These are phyloP conservation scores for Craseonycteris thonglongyai DNA, from an alignment of 2,113 vertebrate genomes.

Conservation along the genomic window DNA sequence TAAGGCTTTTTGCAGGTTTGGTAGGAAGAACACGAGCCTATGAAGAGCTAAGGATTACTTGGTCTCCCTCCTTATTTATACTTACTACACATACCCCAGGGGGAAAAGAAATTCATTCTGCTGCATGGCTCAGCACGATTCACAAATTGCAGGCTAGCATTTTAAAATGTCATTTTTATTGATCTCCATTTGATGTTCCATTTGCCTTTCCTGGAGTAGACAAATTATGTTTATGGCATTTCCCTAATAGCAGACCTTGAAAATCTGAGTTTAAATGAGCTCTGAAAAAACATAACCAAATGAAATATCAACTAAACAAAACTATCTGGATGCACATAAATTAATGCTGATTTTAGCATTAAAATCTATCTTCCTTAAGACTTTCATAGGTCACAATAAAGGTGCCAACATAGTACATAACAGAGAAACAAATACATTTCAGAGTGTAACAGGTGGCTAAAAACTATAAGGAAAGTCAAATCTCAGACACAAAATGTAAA, in stretches of 20 bases:
- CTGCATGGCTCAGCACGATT: slow-evolving; percentile 34
- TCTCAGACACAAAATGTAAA: slow-evolving; percentile 41
- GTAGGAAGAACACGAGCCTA: neutral
- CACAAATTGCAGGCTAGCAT: slow-evolving; percentile 64
- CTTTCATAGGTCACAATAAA: slow-evolving; percentile 29
- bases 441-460: neutral
- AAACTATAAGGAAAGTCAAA: slow-evolving; percentile 34
- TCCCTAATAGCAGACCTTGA: slow-evolving; percentile 67
- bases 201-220: slow-evolving; percentile 66
- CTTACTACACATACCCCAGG: neutral
- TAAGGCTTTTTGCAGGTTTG: neutral
- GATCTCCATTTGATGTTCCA: slow-evolving; percentile 66
- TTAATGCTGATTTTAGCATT: slow-evolving; percentile 56
- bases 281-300: slow-evolving; percentile 47
- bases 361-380: slow-evolving; percentile 43
- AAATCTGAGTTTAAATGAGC: slow-evolving; percentile 67
- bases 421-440: slow-evolving; percentile 13
- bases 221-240: slow-evolving; percentile 69
- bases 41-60: neutral
- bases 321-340: slow-evolving; percentile 53
- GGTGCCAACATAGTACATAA: neutral
- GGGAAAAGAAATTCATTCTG: slow-evolving; percentile 23
- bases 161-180: slow-evolving; percentile 73
- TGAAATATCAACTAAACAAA: slow-evolving; percentile 63
- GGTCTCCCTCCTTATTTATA: neutral